Percentiles rank a stretch among this genome's conserved stretches.
Evolutionary conservation across 2,888 invertebrate genomes (phyloP).

Genomic region (Lycia hirtaria): DNA sequence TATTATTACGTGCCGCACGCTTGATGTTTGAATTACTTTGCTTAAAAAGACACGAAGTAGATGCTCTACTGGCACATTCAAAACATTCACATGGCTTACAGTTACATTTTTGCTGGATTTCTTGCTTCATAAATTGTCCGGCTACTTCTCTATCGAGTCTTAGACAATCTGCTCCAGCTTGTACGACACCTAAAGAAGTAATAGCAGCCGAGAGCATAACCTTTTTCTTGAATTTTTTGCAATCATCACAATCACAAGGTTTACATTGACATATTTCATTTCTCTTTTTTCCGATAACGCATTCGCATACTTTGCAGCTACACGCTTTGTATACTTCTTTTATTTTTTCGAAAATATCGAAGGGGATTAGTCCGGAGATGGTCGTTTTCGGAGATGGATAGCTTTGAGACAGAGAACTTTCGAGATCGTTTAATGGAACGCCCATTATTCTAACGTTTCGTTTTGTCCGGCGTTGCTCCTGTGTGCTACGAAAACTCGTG

Average conservation of each 20-base stretch:
- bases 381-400: conserved; percentile 8
- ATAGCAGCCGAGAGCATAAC: conserved; percentile 4
- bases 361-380: conserved; percentile 40
- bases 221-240: conserved; percentile 36
- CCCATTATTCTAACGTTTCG: conserved; percentile 63
- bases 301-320: conserved; percentile 74
- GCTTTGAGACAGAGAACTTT: conserved; percentile 33
- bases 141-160: not conserved
- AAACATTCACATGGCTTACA: conserved; percentile 56
- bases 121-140: conserved; percentile 33
- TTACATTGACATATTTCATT: conserved; percentile 52
- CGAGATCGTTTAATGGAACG: conserved; percentile 52
- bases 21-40: conserved; percentile 57
- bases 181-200: not conserved
- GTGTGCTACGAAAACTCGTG: conserved; percentile 7
- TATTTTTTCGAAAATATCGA: conserved; percentile 61
- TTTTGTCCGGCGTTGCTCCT: conserved; percentile 44
- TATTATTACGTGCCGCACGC: conserved; percentile 45
- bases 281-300: conserved; percentile 48
- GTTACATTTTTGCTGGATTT: conserved; percentile 44
- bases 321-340: conserved; percentile 71
- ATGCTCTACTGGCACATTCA: conserved; percentile 30
- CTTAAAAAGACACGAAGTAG: conserved; percentile 50
- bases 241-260: conserved; percentile 57
- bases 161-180: not conserved